Base-by-base conservation (phyloP, 2,797 vertebrate species). In the Sebastes steindachneri region DNA sequence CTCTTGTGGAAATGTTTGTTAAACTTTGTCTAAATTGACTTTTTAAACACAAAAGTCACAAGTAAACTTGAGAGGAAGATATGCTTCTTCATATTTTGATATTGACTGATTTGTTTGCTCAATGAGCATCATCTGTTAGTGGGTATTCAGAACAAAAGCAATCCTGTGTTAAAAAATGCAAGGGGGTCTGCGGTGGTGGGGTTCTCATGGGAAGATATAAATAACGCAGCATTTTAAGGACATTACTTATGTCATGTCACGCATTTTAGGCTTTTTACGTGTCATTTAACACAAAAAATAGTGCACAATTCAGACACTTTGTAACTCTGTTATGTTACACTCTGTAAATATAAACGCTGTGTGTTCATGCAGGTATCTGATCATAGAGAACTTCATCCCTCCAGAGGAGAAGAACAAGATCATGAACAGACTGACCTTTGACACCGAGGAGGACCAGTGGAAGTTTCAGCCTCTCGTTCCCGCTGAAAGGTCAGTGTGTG, bases 351-450 rank as follows among this genome's bases (percentile, higher is more conserved):
- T 53, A 21, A 37, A 3, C 0, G 19, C 9, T 23, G n/a, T 54
- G 19, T 54, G 9, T 21, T n/a, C 74, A 0, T 55, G 35, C 81
- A 99, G 98, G 93, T 99, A 99, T 85, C 83, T 99, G 86, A 98
- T 99, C 89, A 99, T 99, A 2, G 98, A 99, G 94, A 99, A 99
- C 92, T 99, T 99, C 92, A 99, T 99, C 77, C 98, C 98, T 1
- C 97, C 97, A 0, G 98, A 98, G 78, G 98, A 98, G 94, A 99
- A 99, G 95, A 99, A 99, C 89, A 99, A 99, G 93, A 98, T 98
- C 85, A 97, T 99, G 97, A 99, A 97, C 95, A 95, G 98, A 25
- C 95, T 99, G 68, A 96, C 95, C 89, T 97, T 98, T 25, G 98
- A 99, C 33, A 88, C 96, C 0, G 98, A 99, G 17, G 98, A 99